These are phyloP conservation scores for Melipona bicolor DNA, from an alignment of 2,888 invertebrate genomes.

Conservation along the genomic window DNA sequence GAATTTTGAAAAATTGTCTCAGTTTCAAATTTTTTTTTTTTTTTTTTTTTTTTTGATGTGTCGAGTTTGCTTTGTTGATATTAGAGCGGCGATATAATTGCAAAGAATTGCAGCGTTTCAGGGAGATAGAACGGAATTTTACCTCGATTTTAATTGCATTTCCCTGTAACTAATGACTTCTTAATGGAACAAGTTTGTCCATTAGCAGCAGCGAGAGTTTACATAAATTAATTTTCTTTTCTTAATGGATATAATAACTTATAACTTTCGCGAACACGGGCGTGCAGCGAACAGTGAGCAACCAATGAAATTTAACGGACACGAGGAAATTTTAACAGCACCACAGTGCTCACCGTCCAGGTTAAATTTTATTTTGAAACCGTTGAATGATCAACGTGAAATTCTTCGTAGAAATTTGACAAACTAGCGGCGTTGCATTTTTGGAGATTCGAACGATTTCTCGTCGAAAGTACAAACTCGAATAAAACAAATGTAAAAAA, in stretches of 20 bases:
- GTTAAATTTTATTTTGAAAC: no score
- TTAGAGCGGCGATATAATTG: background rate
- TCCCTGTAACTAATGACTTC: background rate
- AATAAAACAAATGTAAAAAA: no score
- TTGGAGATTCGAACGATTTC: no score
- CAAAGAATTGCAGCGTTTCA: background rate
- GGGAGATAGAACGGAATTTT: background rate
- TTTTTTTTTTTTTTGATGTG: no score
- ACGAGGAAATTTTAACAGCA: no score
- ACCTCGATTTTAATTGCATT: background rate
- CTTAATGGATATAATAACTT: background rate
- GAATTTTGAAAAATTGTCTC: background rate
- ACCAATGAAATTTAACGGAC: background rate
- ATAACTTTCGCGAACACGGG: background rate
- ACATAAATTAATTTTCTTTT: background rate
- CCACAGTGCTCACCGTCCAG: no score
- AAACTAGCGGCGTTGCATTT: no score
- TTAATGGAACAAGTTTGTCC: background rate
- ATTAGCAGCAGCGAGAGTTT: conserved; percentile 5
- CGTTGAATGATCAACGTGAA: no score
- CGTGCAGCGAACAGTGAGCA: background rate
- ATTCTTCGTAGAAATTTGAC: no score
- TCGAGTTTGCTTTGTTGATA: background rate
- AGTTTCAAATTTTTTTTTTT: no score
- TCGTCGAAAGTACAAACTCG: no score